Evolutionary conservation across 2,888 invertebrate genomes (phyloP), one percentile per base, ranked within the genome.

Genomic region (Girardia tigrina): DNA sequence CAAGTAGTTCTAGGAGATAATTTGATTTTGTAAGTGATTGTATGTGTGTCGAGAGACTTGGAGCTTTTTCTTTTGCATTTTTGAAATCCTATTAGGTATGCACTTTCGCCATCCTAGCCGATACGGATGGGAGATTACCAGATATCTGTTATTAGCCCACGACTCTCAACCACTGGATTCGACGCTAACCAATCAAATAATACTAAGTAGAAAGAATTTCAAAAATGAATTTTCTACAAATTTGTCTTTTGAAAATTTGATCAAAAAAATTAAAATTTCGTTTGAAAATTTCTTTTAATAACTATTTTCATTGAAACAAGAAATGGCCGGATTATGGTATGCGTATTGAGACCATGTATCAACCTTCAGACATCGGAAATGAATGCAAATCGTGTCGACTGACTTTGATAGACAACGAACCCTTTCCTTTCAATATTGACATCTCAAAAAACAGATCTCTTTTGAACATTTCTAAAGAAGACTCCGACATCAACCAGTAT

Each of bases 121-220:
- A 56, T 56, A 56, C n/a, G 56, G 56, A 56, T 56, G 56, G 56
- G 23, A 56, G 56, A 56, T 56, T 56, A 56, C 56, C 56, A 56
- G n/a, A 56, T 56, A 56, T 56, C 8, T 56, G 56, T 56, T n/a
- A 56, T 56, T 56, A 56, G n/a, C 2, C 56, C 56, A 56, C 23
- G 56, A 56, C 56, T 56, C 56, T 56, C 56, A 56, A 56, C 56
- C 56, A 56, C 56, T 56, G 56, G 16, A 36, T 36, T 36, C 36
- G 16, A 36, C 16, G 8, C 16, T 16, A 8, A 12, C 36, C 36
- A 36, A 36, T 36, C 36, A 36, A 12, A 36, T 12, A 16, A 8
- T 8, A 36, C 16, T 36, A 36, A 36, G 16, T 36, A 36, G 36
- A 36, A 36, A 36, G n/a, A 36, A 36, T 36, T 36, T 36, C 36